Evolutionary conservation across 2,113 vertebrate species (phyloP).

Genomic region (Anarrhichthys ocellatus): DNA sequence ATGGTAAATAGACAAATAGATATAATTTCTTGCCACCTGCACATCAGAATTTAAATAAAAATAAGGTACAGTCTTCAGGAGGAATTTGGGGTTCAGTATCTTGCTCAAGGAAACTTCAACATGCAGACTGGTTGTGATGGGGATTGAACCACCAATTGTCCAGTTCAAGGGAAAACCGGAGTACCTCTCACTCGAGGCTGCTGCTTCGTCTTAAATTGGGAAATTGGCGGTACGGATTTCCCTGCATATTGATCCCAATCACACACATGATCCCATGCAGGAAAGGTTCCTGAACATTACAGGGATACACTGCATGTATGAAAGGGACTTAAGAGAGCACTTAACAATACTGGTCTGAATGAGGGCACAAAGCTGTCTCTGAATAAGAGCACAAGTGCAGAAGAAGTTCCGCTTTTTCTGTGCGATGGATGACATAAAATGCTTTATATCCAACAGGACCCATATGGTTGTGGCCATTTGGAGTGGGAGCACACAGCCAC

Average conservation of each 20-base stretch:
- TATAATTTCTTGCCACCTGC: no score
- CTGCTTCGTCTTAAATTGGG: background rate
- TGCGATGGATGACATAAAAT: constrained; percentile 68
- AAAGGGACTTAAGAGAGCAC: constrained; percentile 71
- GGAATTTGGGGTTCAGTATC: no score
- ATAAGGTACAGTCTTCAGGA: no score
- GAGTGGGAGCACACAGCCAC: constrained; percentile 45
- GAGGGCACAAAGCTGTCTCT: constrained; percentile 52
- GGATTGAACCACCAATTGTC: background rate
- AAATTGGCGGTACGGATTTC: background rate
- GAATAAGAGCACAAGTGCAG: constrained; percentile 61
- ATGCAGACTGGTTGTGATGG: background rate
- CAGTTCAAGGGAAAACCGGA: background rate
- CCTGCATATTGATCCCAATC: background rate
- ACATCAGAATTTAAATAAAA: no score
- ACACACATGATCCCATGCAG: background rate
- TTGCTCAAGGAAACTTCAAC: background rate
- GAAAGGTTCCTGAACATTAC: background rate
- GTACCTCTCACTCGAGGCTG: background rate
- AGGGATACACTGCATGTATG: background rate
- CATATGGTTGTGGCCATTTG: constrained; percentile 71
- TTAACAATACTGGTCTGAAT: constrained; percentile 74
- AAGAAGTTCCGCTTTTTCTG: constrained; percentile 62
- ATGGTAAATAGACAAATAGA: no score
- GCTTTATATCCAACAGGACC: constrained; percentile 67